Evolutionary conservation across 2,797 vertebrate species (phyloP).

Genomic region (Orientallactaga sibirica): DNA sequence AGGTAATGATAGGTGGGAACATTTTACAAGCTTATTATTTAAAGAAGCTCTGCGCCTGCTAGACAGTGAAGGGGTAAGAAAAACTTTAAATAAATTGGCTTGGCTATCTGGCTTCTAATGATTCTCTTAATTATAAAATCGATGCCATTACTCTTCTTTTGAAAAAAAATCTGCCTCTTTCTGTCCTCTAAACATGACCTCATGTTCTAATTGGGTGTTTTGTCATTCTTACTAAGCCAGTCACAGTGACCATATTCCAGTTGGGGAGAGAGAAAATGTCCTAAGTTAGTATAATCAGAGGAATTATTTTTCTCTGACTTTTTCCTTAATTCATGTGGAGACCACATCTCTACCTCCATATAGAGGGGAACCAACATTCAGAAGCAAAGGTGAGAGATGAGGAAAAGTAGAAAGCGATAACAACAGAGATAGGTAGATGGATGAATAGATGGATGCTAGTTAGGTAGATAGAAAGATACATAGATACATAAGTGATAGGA

Average conservation of each 20-base stretch:
- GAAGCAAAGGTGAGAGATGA: neutral
- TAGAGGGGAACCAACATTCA: neutral
- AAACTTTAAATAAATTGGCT: neutral
- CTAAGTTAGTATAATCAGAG: neutral
- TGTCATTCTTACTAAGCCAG: neutral
- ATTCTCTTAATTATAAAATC: constrained; percentile 13
- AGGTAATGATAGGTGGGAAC: neutral
- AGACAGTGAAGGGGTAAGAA: neutral
- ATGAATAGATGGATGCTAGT: no score
- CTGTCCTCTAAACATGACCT: neutral
- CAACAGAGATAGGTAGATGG: no score
- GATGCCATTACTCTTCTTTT: neutral
- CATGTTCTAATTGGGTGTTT: neutral
- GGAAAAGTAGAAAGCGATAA: neutral
- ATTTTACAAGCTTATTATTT: neutral
- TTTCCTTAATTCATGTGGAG: neutral
- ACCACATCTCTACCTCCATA: neutral
- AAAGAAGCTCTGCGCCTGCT: neutral
- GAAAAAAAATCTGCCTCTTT: neutral
- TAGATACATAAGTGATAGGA: neutral
- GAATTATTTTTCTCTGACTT: neutral
- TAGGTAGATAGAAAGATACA: neutral
- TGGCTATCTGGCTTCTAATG: neutral
- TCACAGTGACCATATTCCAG: neutral
- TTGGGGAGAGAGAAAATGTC: neutral